Evolutionary conservation across 2,113 vertebrate genomes (phyloP), one percentile per base, ranked within the genome.

Genomic region (Dolichallabes microphthalmus): DNA sequence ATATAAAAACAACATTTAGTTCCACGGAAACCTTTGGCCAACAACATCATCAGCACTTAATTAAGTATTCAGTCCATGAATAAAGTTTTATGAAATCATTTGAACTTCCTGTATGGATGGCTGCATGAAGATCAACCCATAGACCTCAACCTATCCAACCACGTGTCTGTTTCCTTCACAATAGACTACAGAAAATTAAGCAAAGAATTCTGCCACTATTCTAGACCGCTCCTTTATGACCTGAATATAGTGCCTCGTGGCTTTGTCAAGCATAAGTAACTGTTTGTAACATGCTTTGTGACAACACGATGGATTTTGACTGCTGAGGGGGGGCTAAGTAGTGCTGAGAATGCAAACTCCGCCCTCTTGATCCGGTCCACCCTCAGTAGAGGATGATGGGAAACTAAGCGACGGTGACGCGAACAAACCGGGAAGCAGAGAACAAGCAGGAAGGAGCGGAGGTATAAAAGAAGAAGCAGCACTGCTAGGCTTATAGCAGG

Each of bases 331-430:
- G 19, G 11, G n/a, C n/a, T 57, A 30, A 14, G 74, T 77, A 58
- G 7, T 32, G 27, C 53, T 58, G 75, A 78, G 75, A 15, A 55
- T 77, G 27, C n/a, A 22, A 78, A 22, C 76, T 78, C 76, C 76
- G 1, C 53, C 76, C 74, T 4, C 19, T 58, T 5, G 53, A 57
- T 77, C 75, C 32, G 32, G 17, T 57, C 53, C 27, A 11, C 27
- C 12, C 15, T 77, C 2, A 30, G 53, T n/a, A 58, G 27, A 61
- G 63, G 73, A 30, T 15, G 66, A 30, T 53, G n/a, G 30, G 78
- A 69, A 74, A 74, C 32, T 58, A 69, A 82, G 52, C 64, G 82
- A 66, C 61, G n/a, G 64, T 83, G 83, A 76, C 61, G 30, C 61
- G 30, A 66, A 61, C 30, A 35, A 78, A 57, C 75, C 10, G 2